Evolutionary conservation across 2,888 invertebrate genomes (phyloP).

Genomic region (Erpobdella octoculata): DNA sequence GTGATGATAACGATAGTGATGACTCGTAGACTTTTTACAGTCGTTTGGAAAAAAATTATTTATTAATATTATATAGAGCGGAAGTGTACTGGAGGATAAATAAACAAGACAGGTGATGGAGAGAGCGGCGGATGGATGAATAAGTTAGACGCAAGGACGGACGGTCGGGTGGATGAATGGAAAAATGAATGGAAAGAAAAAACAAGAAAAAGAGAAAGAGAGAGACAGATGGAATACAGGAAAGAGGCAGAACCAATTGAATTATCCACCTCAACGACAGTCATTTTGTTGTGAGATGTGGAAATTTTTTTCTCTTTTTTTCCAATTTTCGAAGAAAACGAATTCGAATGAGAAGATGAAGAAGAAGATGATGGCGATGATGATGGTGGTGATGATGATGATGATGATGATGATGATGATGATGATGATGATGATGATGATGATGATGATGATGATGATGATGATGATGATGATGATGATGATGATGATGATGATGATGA

Average conservation of each 20-base stretch:
- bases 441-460: no score
- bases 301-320: no score
- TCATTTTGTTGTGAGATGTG: no score
- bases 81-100: no score
- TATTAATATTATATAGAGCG: no score
- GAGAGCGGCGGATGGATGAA: no score
- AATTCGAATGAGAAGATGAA: no score
- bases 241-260: constrained; percentile 21
- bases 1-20: no score
- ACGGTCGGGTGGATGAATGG: not conserved
- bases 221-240: constrained; percentile 17
- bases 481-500: constrained; percentile 11
- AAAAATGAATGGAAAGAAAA: not conserved
- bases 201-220: not conserved
- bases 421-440: not conserved
- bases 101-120: no score
- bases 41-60: no score
- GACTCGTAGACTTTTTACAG: no score
- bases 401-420: not conserved
- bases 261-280: constrained; percentile 3
- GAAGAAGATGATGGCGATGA: not conserved
- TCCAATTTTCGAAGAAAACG: no score
- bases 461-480: not conserved
- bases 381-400: constrained; percentile 5
- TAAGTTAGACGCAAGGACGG: not conserved